Evolutionary conservation across 2,888 invertebrate genomes (phyloP).

Genomic region (Acleris sparsana): DNA sequence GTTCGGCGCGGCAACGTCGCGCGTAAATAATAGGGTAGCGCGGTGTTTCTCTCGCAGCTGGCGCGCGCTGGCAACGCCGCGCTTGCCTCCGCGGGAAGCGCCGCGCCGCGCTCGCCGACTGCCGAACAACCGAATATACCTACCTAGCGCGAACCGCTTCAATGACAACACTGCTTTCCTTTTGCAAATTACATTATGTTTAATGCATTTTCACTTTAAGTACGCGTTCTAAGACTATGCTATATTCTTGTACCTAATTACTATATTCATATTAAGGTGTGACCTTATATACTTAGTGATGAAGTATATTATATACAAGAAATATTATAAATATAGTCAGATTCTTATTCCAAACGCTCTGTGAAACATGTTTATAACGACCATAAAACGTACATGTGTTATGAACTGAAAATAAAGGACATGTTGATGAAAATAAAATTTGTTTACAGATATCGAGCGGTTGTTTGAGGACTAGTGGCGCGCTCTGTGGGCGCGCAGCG

Average conservation of each 20-base stretch:
- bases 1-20: slow-evolving; percentile 79
- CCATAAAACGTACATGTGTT: slow-evolving; percentile 12
- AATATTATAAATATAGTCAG: slow-evolving; percentile 4
- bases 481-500: slow-evolving; percentile 69
- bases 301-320: slow-evolving; percentile 15
- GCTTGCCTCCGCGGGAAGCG: slow-evolving; percentile 42
- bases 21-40: slow-evolving; percentile 84
- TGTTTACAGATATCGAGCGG: slow-evolving; percentile 83
- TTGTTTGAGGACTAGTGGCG: slow-evolving; percentile 73
- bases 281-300: slow-evolving; percentile 25
- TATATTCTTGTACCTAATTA: slow-evolving; percentile 6
- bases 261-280: slow-evolving; percentile 1
- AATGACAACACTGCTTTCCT: slow-evolving; percentile 58
- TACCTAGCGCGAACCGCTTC: slow-evolving; percentile 56
- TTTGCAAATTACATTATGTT: slow-evolving; percentile 44
- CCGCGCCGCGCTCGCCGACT: slow-evolving; percentile 46
- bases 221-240: background rate
- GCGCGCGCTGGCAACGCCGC: slow-evolving; percentile 80
- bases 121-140: slow-evolving; percentile 69
- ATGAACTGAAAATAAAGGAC: slow-evolving; percentile 55
- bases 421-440: slow-evolving; percentile 71
- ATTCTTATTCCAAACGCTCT: background rate
- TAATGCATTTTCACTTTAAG: slow-evolving; percentile 1
- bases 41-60: slow-evolving; percentile 83
- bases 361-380: slow-evolving; percentile 8